Percentiles rank a stretch among this genome's conserved stretches.
These are phyloP conservation scores for Nephotettix cincticeps DNA, from an alignment of 1,140 invertebrate genomes.

Conservation along the genomic window DNA sequence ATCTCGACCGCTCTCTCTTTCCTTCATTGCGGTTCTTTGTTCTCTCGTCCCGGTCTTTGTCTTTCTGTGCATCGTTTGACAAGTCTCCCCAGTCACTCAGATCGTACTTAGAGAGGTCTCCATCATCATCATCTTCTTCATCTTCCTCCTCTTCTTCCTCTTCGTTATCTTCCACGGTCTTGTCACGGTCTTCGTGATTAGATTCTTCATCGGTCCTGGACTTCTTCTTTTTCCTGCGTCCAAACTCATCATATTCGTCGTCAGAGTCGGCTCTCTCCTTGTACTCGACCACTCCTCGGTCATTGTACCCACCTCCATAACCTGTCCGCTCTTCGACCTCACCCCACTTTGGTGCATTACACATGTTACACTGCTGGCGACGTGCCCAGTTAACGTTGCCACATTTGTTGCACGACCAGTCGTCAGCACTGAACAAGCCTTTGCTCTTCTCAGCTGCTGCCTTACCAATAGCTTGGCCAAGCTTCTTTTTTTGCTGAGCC, in stretches of 20 bases:
- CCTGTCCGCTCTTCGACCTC: slow-evolving; percentile 76
- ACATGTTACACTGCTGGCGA: slow-evolving; percentile 95
- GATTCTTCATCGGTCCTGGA: slow-evolving; percentile 45
- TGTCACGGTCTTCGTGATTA: slow-evolving; percentile 39
- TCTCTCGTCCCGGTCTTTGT: slow-evolving; percentile 28
- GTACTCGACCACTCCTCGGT: slow-evolving; percentile 90
- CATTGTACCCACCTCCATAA: slow-evolving; percentile 84
- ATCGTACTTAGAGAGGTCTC: slow-evolving; percentile 78
- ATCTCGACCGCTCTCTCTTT: slow-evolving; percentile 13
- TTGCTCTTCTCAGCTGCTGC: slow-evolving; percentile 96
- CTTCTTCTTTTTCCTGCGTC: slow-evolving; percentile 72
- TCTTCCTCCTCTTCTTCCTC: slow-evolving; percentile 52
- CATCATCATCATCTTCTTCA: slow-evolving; percentile 57
- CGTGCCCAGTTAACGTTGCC: slow-evolving; percentile 99
- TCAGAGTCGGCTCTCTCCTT: slow-evolving; percentile 84
- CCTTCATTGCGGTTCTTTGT: slow-evolving; percentile 1
- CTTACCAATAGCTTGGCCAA: slow-evolving; percentile 97
- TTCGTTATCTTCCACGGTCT: slow-evolving; percentile 46
- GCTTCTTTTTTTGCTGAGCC: slow-evolving; percentile 78
- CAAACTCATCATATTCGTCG: slow-evolving; percentile 96
- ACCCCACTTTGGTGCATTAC: slow-evolving; percentile 96
- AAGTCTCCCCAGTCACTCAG: slow-evolving; percentile 63
- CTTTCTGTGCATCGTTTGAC: slow-evolving; percentile 30
- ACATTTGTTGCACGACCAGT: slow-evolving; percentile 99
- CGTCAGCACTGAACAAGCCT: slow-evolving; percentile 97